Percentiles rank a stretch among this genome's conserved stretches.
Conservation (phyloP, 2,888 invertebrate genomes). For the Aphodius sticticus region DNA sequence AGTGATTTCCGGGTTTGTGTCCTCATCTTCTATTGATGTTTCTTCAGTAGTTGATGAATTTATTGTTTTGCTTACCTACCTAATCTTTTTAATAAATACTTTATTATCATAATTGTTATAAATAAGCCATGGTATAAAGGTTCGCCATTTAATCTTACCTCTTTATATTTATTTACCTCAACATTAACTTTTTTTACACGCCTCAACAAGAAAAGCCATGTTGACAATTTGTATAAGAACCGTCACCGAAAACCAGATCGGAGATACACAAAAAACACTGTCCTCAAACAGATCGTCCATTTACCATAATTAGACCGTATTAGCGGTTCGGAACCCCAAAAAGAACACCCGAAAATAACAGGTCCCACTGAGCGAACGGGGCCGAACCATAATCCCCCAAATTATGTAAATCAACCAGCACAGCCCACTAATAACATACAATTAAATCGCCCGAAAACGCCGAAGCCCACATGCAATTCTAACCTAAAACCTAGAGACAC, state of each 20-base stretch:
- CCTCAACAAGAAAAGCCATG: neutral
- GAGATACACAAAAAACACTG: neutral
- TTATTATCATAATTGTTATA: too few species aligned
- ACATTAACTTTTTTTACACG: neutral
- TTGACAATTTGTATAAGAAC: neutral
- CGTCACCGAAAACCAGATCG: neutral
- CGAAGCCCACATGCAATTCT: neutral
- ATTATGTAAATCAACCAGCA: constrained; percentile 4
- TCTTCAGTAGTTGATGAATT: too few species aligned
- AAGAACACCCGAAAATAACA: constrained; percentile 4
- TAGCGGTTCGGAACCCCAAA: neutral
- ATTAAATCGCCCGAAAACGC: neutral
- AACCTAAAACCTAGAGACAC: neutral
- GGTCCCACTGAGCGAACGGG: neutral
- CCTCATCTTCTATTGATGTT: too few species aligned
- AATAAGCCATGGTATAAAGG: too few species aligned
- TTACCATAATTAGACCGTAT: neutral
- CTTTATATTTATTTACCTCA: too few species aligned
- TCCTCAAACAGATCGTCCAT: neutral
- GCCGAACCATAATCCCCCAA: neutral
- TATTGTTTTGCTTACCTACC: too few species aligned
- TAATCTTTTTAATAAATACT: too few species aligned
- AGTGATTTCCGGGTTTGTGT: too few species aligned
- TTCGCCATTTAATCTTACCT: too few species aligned
- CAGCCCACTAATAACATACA: neutral